Conservation (phyloP, 1,140 invertebrate genomes). For the Episyrphus balteatus region DNA sequence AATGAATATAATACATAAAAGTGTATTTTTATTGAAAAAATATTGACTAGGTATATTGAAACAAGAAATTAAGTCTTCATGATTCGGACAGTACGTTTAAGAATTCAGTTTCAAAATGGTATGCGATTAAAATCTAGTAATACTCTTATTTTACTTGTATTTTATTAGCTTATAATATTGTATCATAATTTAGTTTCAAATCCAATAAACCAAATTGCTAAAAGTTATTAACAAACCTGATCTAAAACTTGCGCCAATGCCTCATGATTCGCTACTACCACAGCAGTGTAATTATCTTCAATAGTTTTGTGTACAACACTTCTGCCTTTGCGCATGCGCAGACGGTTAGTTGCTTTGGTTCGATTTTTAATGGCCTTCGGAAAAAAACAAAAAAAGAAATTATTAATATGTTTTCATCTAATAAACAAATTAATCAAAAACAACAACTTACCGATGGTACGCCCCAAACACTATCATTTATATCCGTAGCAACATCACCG, state of each 20-base stretch:
- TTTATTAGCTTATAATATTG: neutral
- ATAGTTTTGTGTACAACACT: constrained; percentile 70
- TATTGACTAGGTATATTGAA: too few relatives aligned
- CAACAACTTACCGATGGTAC: constrained; percentile 22
- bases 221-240: constrained; percentile 48
- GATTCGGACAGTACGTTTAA: too few relatives aligned
- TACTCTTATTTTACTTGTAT: neutral
- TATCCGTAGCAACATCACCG: constrained; percentile 35
- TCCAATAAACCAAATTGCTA: neutral
- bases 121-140: too few relatives aligned
- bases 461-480: constrained; percentile 35
- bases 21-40: too few relatives aligned
- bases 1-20: too few relatives aligned
- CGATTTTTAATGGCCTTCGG: constrained; percentile 27
- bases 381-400: neutral
- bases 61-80: too few relatives aligned
- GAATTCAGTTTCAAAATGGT: too few relatives aligned
- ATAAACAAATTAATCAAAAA: neutral
- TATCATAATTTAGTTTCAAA: neutral
- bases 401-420: too few relatives aligned
- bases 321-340: constrained; percentile 61
- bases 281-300: constrained; percentile 78
- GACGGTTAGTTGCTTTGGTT: constrained; percentile 43
- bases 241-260: constrained; percentile 72
- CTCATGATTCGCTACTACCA: constrained; percentile 79